Base-by-base conservation (phyloP, 2,797 vertebrate genomes). In the Loriculus beryllinus region DNA sequence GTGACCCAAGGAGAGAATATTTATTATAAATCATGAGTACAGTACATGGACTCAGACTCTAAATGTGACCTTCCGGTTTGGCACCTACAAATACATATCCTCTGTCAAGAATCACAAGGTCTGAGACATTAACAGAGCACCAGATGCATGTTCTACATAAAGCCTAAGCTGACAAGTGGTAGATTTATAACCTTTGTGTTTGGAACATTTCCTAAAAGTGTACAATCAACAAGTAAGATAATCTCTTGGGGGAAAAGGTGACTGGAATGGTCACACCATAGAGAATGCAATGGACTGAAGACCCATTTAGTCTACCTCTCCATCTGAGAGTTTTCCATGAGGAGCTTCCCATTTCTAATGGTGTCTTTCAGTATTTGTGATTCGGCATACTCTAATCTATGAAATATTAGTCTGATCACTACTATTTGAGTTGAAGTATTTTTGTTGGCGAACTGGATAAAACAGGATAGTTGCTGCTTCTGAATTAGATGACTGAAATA, bases 21-120 rank as follows among this genome's bases (percentile, higher is more conserved):
- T 88, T 94, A 23, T 83, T 64, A 89, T 95, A 93, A 91, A 90
- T 91, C 93, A 95, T 45, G 63, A 63, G 43, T 76, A 82, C 48
- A 91, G 77, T 72, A 48, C 39, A 28, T 51, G 49, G 67, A 70
- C 91, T 78, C 22, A 60, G 72, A 49, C 35, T 82, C 35, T 43
- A 51, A 78, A 72, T 11, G 2, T 82, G 92, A 92, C 89, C 89
- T 88, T 29, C 51, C 90, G 5, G 16, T 31, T 94, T 37, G 3
- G 6, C 47, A 63, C 33, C 56, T 80, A 84, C 67, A 77, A 89
- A 91, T 48, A 69, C 22, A 48, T 29, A 71, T 67, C 63, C n/a
- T 54, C 45, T 91, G 59, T 88, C 72, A 88, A 83, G 39, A 88
- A 76, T 72, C 74, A 69, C 80, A 70, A 26, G 33, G 33, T 72